Conservation (phyloP, 2,888 invertebrate genomes). For the Crocallis elinguaria region DNA sequence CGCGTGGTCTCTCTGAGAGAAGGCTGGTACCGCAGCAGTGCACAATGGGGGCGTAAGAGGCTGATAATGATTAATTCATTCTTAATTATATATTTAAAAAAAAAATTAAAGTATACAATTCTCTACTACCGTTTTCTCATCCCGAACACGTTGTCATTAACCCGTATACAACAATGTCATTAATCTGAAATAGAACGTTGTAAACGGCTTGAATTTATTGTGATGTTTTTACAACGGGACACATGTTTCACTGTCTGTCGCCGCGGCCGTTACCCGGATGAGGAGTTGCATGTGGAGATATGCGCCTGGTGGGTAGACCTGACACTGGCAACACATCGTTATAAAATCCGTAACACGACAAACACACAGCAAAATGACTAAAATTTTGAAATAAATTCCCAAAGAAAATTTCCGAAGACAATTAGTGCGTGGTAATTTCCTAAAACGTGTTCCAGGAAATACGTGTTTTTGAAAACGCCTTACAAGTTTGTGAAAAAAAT, state of each 20-base stretch:
- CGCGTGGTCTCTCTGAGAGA: too few relatives aligned
- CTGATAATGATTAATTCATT: too few relatives aligned
- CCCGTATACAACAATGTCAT: slow-evolving; percentile 54
- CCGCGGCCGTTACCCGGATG: slow-evolving; percentile 47
- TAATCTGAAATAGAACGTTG: slow-evolving; percentile 68
- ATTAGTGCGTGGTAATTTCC: too few relatives aligned
- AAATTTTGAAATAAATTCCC: too few relatives aligned
- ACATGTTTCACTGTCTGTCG: slow-evolving; percentile 71
- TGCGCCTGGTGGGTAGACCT: slow-evolving; percentile 2
- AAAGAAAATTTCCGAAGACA: too few relatives aligned
- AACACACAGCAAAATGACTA: too few relatives aligned
- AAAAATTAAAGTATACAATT: background rate
- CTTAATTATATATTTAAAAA: too few relatives aligned
- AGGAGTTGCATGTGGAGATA: slow-evolving; percentile 20
- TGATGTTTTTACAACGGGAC: slow-evolving; percentile 71
- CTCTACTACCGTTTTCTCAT: slow-evolving; percentile 3
- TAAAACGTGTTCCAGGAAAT: too few relatives aligned
- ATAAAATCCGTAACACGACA: background rate
- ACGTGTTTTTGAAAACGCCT: too few relatives aligned
- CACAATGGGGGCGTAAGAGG: too few relatives aligned
- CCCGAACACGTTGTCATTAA: slow-evolving; percentile 43
- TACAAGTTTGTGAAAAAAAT: too few relatives aligned
- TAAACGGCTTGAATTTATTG: slow-evolving; percentile 62
- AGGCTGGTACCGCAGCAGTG: too few relatives aligned
- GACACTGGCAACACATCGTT: background rate